Evolutionary conservation across 2,888 invertebrate genomes (phyloP), one percentile per base, ranked within the genome.

Genomic region (Craniophora ligustri): DNA sequence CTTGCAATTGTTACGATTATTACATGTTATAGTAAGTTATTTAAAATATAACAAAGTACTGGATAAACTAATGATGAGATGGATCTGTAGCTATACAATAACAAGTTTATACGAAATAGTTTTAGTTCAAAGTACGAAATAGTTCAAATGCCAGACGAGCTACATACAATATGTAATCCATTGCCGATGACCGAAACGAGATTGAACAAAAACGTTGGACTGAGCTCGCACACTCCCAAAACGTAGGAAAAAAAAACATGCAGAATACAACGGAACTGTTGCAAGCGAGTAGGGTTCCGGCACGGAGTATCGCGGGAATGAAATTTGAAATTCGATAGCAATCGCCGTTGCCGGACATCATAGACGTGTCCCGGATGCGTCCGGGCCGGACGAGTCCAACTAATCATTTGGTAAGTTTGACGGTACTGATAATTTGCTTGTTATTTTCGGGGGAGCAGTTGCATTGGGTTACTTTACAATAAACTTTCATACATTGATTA

Each of bases 271-370:
- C 39, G 28, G 41, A 48, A 64, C 57, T 36, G 36, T 39, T 46
- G 42, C 49, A 68, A 41, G 42, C 49, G 40, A 50, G 45, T 62
- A 47, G 48, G 51, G 56, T 61, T 71, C 72, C 65, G 68, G 59
- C 36, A 28, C 36, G 47, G 54, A 55, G 34, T 61, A 72, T 59
- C 70, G 48, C 47, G 56, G 54, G 67, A 62, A 63, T 72, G 62
- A 78, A 78, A 79, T 82, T 82, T 81, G 78, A 79, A 82, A 82
- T 79, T 79, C 80, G 81, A 82, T 81, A 68, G 68, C 58, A 58
- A 75, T 76, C 69, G 26, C 44, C 35, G 47, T 51, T 15, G 45
- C 65, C 77, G 76, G 79, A 75, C 60, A 68, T 58, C 59, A 57
- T 56, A 49, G 72, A 72, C 75, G 68, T 67, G 64, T 72, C 72